A percentile compares a stretch with the other conserved stretches of the same genome.
These are phyloP conservation scores for Chirona hameri DNA, from an alignment of 2,888 invertebrate species.

Conservation along the genomic window DNA sequence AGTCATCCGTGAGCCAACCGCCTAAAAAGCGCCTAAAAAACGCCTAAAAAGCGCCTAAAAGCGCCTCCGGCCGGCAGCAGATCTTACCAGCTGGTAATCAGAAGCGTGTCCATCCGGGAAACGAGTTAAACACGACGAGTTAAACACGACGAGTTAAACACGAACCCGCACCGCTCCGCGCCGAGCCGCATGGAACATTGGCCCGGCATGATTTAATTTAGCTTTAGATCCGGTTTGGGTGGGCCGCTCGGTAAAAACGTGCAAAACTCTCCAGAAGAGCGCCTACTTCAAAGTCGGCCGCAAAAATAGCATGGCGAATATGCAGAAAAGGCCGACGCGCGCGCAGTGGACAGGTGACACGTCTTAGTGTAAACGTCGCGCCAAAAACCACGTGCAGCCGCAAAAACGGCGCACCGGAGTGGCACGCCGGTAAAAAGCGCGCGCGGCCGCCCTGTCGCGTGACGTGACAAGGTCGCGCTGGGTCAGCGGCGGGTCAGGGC, in stretches of 20 bases:
- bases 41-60: no score
- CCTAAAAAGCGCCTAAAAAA: no score
- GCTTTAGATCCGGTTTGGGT: constrained; percentile 27
- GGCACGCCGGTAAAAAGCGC: background rate
- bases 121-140: background rate
- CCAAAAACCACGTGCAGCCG: background rate
- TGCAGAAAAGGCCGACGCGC: background rate
- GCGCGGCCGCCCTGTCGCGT: background rate
- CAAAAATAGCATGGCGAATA: constrained; percentile 27
- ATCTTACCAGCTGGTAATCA: background rate
- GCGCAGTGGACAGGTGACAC: constrained; percentile 6
- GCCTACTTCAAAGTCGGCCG: background rate
- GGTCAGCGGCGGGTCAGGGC: background rate
- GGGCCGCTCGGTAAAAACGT: background rate
- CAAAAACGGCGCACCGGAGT: constrained; percentile 12
- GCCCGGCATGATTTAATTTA: constrained; percentile 3
- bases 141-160: background rate
- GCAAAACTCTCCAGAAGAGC: background rate
- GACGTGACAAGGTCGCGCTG: constrained; percentile 1
- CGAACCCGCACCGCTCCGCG: background rate
- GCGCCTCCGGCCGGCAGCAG: no score
- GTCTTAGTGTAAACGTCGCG: constrained; percentile 24
- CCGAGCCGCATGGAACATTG: background rate
- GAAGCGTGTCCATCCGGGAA: background rate
- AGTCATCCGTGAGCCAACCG: no score